phyloP scores from a whole-genome alignment of 2,113 vertebrate species.

The Boulengeromyrus knoepffleri region DNA sequence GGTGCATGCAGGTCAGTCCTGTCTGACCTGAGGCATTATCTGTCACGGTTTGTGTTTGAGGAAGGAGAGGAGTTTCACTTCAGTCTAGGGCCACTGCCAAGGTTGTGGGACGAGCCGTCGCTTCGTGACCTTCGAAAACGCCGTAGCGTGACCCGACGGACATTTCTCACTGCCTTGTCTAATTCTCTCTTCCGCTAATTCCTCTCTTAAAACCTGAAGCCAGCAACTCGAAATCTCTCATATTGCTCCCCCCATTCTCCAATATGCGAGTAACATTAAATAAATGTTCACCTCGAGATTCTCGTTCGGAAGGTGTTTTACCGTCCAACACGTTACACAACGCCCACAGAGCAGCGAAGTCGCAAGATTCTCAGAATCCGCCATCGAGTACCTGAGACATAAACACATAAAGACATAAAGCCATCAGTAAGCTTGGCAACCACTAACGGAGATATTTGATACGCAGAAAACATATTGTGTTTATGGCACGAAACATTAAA shows the following conservation, averaged over 20 bases:
- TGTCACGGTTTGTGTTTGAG: not conserved
- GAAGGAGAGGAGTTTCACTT: not conserved
- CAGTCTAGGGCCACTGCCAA: not conserved
- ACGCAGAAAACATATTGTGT: not conserved
- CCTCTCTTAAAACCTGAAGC: not conserved
- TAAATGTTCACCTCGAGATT: not conserved
- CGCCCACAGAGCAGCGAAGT: not conserved
- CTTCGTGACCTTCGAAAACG: not conserved
- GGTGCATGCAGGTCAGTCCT: not conserved
- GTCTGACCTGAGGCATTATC: not conserved
- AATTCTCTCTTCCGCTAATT: not conserved
- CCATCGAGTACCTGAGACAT: not conserved
- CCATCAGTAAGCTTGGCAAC: conserved; percentile 4
- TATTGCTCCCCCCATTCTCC: not conserved
- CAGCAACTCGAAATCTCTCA: not conserved
- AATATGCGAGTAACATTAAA: not conserved
- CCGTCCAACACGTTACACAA: not conserved
- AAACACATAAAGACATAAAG: conserved; percentile 5
- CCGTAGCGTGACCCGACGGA: not conserved
- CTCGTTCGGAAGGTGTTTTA: not conserved
- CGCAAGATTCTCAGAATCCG: not conserved
- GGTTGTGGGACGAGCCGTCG: not conserved
- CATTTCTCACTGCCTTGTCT: not conserved
- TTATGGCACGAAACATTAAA: not conserved
- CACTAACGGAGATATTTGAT: conserved; percentile 3